Evolutionary conservation across 2,113 vertebrate species (phyloP).

Genomic region (Cricetomys ansorgei): DNA sequence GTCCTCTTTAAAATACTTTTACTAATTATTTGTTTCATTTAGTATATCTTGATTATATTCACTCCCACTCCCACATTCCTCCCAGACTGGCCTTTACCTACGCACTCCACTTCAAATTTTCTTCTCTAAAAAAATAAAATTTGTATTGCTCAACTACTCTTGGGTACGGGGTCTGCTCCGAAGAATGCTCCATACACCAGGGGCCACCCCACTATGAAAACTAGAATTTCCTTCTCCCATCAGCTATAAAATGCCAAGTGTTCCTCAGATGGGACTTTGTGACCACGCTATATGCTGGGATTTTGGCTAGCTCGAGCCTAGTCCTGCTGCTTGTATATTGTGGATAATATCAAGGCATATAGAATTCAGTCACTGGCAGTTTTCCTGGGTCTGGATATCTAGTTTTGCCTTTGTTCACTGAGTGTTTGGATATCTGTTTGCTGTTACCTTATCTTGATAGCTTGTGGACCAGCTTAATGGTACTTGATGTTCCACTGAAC

Average conservation of each 20-base stretch:
- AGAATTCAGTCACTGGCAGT: neutral
- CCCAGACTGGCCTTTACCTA: neutral
- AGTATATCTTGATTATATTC: neutral
- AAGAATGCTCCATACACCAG: too few relatives aligned
- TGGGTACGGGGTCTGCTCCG: too few relatives aligned
- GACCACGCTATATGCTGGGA: neutral
- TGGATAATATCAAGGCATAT: neutral
- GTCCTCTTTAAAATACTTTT: neutral
- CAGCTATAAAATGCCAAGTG: neutral
- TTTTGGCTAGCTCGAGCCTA: neutral
- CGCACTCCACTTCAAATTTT: neutral
- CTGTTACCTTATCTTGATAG: neutral
- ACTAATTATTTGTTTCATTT: neutral
- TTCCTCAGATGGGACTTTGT: neutral
- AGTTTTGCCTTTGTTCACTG: neutral
- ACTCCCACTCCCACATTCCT: neutral
- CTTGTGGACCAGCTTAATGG: neutral
- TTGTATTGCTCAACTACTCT: neutral
- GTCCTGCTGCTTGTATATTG: too few relatives aligned
- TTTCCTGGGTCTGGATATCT: neutral
- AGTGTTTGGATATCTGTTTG: neutral
- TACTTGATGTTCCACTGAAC: neutral
- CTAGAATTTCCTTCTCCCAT: neutral
- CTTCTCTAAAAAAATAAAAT: neutral
- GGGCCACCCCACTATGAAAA: too few relatives aligned